These are phyloP conservation scores for Elgaria multicarinata DNA, from an alignment of 2,113 vertebrate species.

Conservation along the genomic window DNA sequence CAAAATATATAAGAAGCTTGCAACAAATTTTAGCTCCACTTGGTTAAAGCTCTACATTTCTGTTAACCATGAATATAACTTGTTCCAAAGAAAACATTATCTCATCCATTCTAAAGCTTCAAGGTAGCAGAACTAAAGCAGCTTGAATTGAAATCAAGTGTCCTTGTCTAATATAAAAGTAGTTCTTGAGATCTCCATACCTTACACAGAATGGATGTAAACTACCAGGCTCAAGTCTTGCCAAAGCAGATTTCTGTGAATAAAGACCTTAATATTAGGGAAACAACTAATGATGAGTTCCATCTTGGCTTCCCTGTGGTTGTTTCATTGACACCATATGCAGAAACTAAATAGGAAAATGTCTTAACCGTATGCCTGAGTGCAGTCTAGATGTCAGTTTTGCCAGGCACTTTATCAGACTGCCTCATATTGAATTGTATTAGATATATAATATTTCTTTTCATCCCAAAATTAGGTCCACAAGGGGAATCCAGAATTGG, in stretches of 20 bases:
- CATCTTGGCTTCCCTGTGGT: constrained; percentile 73
- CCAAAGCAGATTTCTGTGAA: constrained; percentile 76
- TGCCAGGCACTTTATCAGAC: constrained; percentile 41
- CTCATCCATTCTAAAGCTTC: constrained; percentile 60
- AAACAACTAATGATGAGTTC: constrained; percentile 78
- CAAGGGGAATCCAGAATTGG: constrained; percentile 92
- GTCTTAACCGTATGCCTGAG: constrained; percentile 53
- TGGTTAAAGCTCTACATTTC: constrained; percentile 62
- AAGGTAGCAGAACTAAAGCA: constrained; percentile 62
- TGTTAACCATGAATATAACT: constrained; percentile 60
- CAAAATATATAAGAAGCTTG: constrained; percentile 43
- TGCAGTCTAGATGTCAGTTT: constrained; percentile 38
- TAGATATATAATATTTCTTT: constrained; percentile 50
- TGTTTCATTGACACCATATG: constrained; percentile 83
- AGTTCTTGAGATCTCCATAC: constrained; percentile 68
- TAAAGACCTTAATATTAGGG: constrained; percentile 74
- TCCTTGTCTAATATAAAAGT: constrained; percentile 55
- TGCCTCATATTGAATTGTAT: constrained; percentile 2
- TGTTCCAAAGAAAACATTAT: constrained; percentile 73
- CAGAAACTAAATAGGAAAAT: constrained; percentile 67
- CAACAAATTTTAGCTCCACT: constrained; percentile 55
- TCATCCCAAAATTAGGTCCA: constrained; percentile 80
- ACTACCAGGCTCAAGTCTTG: constrained; percentile 67
- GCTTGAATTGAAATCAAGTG: constrained; percentile 67
- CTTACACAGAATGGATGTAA: constrained; percentile 59